These are phyloP conservation scores for Scaptomyza pallida DNA, from an alignment of 1,140 invertebrate genomes.

Conservation along the genomic window DNA sequence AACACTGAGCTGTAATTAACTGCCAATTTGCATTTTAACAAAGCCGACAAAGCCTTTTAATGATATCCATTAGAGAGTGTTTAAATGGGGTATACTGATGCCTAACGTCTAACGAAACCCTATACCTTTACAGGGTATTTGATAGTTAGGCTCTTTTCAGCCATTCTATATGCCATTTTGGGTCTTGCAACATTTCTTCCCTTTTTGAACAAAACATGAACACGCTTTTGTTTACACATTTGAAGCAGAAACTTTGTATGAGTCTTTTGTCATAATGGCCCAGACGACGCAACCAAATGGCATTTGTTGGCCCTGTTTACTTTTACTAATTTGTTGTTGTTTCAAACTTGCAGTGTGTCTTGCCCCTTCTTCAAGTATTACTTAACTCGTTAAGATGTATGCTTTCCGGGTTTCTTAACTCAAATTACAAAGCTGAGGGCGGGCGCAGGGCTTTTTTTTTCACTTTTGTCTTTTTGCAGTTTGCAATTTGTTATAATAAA, in stretches of 20 bases:
- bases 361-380: background rate
- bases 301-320: slow-evolving; percentile 47
- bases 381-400: slow-evolving; percentile 15
- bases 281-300: too few relatives aligned
- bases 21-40: slow-evolving; percentile 61
- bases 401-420: slow-evolving; percentile 24
- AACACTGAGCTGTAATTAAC: slow-evolving; percentile 55
- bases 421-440: background rate
- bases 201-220: slow-evolving; percentile 10
- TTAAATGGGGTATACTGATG: too few relatives aligned
- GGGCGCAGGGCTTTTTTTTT: background rate
- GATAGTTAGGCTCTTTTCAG: background rate
- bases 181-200: slow-evolving; percentile 12
- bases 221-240: slow-evolving; percentile 39
- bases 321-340: slow-evolving; percentile 41
- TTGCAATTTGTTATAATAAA: slow-evolving; percentile 56
- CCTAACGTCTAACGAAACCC: too few relatives aligned
- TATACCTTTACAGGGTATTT: slow-evolving; percentile 12
- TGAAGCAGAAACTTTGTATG: slow-evolving; percentile 17
- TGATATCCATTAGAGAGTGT: too few relatives aligned
- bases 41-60: slow-evolving; percentile 13
- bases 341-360: background rate
- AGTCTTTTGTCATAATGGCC: slow-evolving; percentile 18
- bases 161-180: background rate
- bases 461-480: slow-evolving; percentile 1